phyloP scores from a whole-genome alignment of 1,140 invertebrate genomes.

The Bursaphelenchus mucronatus region DNA sequence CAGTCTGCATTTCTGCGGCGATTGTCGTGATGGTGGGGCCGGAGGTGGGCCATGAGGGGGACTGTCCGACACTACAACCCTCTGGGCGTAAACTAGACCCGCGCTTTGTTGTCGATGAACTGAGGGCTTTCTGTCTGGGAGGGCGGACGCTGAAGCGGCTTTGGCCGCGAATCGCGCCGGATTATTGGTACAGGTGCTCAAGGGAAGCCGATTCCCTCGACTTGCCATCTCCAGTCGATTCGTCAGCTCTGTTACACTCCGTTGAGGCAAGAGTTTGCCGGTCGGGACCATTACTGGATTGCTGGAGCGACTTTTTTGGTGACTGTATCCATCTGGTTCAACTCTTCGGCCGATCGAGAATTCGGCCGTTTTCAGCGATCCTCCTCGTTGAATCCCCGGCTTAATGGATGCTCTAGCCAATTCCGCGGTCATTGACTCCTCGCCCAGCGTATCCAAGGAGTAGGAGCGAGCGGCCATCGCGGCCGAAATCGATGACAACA shows the following conservation, averaged over 20 bases:
- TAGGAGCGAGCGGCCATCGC: slow-evolving; percentile 43
- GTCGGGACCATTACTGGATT: too few relatives aligned
- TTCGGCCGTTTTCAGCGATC: slow-evolving; percentile 22
- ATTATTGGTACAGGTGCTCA: too few relatives aligned
- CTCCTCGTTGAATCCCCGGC: slow-evolving; percentile 21
- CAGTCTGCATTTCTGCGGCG: slow-evolving; percentile 1
- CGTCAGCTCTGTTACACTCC: neutral
- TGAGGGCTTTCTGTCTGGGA: neutral
- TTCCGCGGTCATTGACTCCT: slow-evolving; percentile 19
- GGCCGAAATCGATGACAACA: slow-evolving; percentile 30
- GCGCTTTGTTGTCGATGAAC: neutral
- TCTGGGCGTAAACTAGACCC: slow-evolving; percentile 23
- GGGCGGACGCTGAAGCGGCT: neutral
- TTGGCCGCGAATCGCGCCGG: too few relatives aligned
- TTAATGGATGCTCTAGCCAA: neutral
- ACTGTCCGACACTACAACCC: slow-evolving; percentile 16
- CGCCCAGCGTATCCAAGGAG: slow-evolving; percentile 38
- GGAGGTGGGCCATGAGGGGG: slow-evolving; percentile 10
- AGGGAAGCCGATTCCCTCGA: neutral
- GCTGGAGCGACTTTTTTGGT: too few relatives aligned
- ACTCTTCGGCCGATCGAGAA: neutral
- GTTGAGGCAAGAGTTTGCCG: too few relatives aligned
- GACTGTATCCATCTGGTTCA: neutral
- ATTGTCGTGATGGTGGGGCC: slow-evolving; percentile 4
- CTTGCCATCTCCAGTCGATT: neutral